Evolutionary conservation across 2,113 vertebrate species (phyloP).

Genomic region (Scortum barcoo): DNA sequence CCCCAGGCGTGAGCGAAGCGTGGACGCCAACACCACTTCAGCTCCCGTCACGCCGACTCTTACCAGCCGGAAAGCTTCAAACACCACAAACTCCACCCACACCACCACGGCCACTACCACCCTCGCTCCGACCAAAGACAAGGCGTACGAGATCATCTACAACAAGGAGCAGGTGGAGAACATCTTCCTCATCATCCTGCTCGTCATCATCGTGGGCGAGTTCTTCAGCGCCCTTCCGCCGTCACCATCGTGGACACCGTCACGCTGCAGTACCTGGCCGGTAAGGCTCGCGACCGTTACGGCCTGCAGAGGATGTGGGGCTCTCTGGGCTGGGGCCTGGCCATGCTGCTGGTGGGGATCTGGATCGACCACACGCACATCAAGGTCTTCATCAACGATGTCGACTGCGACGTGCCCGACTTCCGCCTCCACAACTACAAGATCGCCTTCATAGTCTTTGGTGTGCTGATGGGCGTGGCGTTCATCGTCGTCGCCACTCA

Average conservation of each 20-base stretch:
- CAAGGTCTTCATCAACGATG: conserved; percentile 79
- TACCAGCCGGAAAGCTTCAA: conserved; percentile 21
- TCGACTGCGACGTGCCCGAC: conserved; percentile 88
- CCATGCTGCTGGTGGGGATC: conserved; percentile 96
- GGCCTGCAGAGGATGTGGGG: conserved; percentile 99
- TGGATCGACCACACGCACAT: conserved; percentile 94
- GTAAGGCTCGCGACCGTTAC: conserved; percentile 93
- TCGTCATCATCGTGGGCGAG: conserved; percentile 96
- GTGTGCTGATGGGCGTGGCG: conserved; percentile 93
- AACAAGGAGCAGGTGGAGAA: conserved; percentile 90
- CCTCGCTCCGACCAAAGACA: conserved; percentile 62
- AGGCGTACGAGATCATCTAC: conserved; percentile 65
- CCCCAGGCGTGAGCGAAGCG: conserved; percentile 41
- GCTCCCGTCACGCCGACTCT: not conserved
- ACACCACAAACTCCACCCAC: conserved; percentile 10
- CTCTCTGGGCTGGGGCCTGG: conserved; percentile 96
- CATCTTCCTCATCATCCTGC: conserved; percentile 94
- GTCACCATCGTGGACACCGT: conserved; percentile 97
- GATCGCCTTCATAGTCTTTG: conserved; percentile 95
- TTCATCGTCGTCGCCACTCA: conserved; percentile 93
- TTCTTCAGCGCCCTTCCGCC: conserved; percentile 98
- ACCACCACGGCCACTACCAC: conserved; percentile 30
- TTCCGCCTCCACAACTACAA: conserved; percentile 91
- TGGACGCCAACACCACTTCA: conserved; percentile 9
- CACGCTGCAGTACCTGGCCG: conserved; percentile 95